These are phyloP conservation scores for Monarcha castaneiventris DNA, from an alignment of 2,113 vertebrate genomes.

Conservation along the genomic window DNA sequence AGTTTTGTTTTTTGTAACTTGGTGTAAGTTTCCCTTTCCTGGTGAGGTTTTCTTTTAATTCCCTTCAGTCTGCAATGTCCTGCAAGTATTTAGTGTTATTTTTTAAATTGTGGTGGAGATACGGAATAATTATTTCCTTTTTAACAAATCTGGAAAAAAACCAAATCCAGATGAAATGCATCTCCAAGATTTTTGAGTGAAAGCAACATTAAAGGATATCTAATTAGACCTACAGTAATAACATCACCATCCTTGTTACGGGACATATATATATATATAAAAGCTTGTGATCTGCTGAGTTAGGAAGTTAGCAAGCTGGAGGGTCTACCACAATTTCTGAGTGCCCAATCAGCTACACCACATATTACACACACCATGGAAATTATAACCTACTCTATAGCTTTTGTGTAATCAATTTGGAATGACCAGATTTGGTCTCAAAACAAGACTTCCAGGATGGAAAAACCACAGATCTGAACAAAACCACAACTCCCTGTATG, in stretches of 20 bases:
- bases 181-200: constrained; percentile 25
- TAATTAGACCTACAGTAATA: constrained; percentile 57
- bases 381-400: constrained; percentile 61
- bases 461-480: constrained; percentile 45
- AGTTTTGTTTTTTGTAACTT: not conserved
- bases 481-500: constrained; percentile 57
- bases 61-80: constrained; percentile 7
- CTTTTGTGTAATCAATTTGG: constrained; percentile 59
- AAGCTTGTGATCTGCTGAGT: constrained; percentile 57
- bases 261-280: constrained; percentile 27
- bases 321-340: constrained; percentile 56
- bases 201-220: constrained; percentile 39
- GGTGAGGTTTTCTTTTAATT: constrained; percentile 56
- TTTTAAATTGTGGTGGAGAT: constrained; percentile 25
- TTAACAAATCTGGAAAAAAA: constrained; percentile 48
- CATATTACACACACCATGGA: constrained; percentile 65
- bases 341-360: constrained; percentile 59
- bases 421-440: constrained; percentile 56
- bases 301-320: constrained; percentile 63
- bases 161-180: constrained; percentile 52
- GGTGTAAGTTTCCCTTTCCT: constrained; percentile 44
- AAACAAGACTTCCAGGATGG: constrained; percentile 68
- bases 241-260: constrained; percentile 40
- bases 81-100: constrained; percentile 24
- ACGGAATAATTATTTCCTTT: constrained; percentile 35